phyloP scores from a whole-genome alignment of 92 coral and sea anemone species.

The Umimayanthus kanabou region DNA sequence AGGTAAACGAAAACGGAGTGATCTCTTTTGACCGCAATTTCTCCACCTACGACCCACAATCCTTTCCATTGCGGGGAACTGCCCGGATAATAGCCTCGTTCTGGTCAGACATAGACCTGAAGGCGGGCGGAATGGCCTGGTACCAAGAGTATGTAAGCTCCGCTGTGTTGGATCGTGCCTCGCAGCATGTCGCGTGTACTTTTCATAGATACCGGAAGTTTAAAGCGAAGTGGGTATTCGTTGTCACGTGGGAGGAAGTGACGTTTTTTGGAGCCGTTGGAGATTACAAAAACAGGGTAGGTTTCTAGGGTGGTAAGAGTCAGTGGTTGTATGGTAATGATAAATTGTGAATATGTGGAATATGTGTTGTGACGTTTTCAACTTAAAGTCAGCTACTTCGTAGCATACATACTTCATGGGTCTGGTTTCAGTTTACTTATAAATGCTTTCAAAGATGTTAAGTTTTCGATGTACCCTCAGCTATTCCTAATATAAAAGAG shows the following conservation, averaged over 20 bases:
- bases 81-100: constrained; percentile 65
- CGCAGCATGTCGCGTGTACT: constrained; percentile 55
- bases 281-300: constrained; percentile 44
- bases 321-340: not conserved
- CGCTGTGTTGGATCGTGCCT: constrained; percentile 46
- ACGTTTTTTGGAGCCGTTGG: constrained; percentile 58
- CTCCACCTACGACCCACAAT: constrained; percentile 23
- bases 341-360: not conserved
- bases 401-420: not conserved
- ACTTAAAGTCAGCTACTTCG: not conserved
- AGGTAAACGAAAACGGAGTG: constrained; percentile 77
- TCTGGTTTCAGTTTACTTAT: not conserved
- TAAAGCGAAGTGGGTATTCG: constrained; percentile 65
- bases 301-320: not conserved
- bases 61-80: constrained; percentile 49
- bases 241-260: constrained; percentile 82
- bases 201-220: constrained; percentile 60
- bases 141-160: constrained; percentile 62
- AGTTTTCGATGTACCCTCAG: no score
- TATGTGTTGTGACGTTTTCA: not conserved
- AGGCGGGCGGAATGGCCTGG: constrained; percentile 79
- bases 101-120: constrained; percentile 88
- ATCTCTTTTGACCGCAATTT: constrained; percentile 58
- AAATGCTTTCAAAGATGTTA: no score
- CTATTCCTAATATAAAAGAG: no score